phyloP scores from a whole-genome alignment of 2,888 invertebrate genomes.

The Onthophagus sagittarius region DNA sequence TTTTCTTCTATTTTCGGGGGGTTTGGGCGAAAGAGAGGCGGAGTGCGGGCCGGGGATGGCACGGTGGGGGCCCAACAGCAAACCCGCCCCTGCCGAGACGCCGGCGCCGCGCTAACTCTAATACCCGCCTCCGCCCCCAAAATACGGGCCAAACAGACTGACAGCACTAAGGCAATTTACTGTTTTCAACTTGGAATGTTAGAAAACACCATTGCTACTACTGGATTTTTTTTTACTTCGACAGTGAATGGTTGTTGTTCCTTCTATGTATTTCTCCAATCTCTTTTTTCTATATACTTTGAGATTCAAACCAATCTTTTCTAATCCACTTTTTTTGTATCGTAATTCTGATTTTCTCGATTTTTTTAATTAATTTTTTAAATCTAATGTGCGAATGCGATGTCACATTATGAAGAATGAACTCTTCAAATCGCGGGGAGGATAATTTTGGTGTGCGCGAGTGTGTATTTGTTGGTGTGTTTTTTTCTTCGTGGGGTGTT shows the following conservation, averaged over 20 bases:
- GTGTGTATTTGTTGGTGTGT: not conserved
- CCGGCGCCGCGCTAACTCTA: constrained; percentile 27
- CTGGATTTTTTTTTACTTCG: constrained; percentile 23
- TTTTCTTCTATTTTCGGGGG: constrained; percentile 11
- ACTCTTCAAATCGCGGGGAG: not conserved
- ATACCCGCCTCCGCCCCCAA: constrained; percentile 18
- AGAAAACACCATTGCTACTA: constrained; percentile 47
- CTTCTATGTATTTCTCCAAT: constrained; percentile 17
- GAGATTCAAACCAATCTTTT: constrained; percentile 35
- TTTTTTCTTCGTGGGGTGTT: not conserved
- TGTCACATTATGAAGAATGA: not conserved
- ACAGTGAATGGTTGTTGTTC: constrained; percentile 26
- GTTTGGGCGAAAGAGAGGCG: constrained; percentile 27
- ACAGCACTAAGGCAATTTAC: constrained; percentile 47
- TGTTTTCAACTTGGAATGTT: constrained; percentile 50
- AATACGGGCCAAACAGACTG: constrained; percentile 35
- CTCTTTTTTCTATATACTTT: constrained; percentile 19
- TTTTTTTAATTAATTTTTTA: constrained; percentile 22
- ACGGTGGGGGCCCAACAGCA: constrained; percentile 33
- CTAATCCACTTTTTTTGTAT: constrained; percentile 9
- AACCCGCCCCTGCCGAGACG: constrained; percentile 28
- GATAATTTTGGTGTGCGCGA: constrained; percentile 1
- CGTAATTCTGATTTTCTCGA: constrained; percentile 20
- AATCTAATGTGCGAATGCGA: constrained; percentile 19
- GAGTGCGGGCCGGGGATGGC: not conserved